These are phyloP conservation scores for Hemibagrus wyckioides DNA, from an alignment of 2,113 vertebrate genomes.

Conservation along the genomic window DNA sequence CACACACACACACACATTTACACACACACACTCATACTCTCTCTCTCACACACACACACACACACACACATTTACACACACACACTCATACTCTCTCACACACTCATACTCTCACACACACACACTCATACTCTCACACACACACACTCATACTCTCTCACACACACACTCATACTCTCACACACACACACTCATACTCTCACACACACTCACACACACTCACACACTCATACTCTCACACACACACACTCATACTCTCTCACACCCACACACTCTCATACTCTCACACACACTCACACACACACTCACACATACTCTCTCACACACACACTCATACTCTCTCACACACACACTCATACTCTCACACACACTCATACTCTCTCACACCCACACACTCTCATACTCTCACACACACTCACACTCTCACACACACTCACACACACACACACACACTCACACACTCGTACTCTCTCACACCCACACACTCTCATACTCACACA, in stretches of 20 bases:
- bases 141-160: no score
- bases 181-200: no score
- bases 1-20: background rate
- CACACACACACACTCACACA: background rate
- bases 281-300: background rate
- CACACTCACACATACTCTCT: no score
- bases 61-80: background rate
- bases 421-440: background rate
- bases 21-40: background rate
- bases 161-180: background rate
- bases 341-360: slow-evolving; percentile 2
- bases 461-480: no score
- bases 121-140: background rate
- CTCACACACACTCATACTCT: background rate
- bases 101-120: no score
- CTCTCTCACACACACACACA: no score
- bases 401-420: background rate
- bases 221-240: no score
- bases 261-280: background rate
- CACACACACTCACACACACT: background rate
- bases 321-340: background rate
- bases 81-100: no score
- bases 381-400: background rate
- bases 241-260: background rate
- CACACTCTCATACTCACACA: background rate